Percentiles rank a stretch among this genome's conserved stretches.
Evolutionary conservation across 2,888 invertebrate genomes (phyloP).

Genomic region (Eupithecia subfuscata): DNA sequence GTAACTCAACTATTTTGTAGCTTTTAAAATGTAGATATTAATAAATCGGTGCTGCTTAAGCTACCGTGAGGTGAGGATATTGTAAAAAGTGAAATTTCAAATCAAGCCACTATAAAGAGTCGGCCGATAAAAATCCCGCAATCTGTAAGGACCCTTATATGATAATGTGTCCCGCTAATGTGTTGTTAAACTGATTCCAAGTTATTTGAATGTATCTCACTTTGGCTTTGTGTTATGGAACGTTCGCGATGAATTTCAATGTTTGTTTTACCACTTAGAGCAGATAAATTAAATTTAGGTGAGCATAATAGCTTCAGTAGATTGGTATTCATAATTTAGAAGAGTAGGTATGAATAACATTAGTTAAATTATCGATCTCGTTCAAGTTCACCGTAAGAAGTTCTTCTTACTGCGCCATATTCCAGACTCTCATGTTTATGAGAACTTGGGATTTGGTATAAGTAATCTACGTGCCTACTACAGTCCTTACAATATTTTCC

Average conservation of each 20-base stretch:
- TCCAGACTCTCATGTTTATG: not conserved
- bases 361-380: not conserved
- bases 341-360: not conserved
- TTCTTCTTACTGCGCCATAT: too few relatives aligned
- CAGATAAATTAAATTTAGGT: not conserved
- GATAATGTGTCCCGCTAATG: slow-evolving; percentile 37
- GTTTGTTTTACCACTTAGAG: slow-evolving; percentile 1
- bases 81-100: not conserved
- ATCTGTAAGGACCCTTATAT: slow-evolving; percentile 21
- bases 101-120: not conserved
- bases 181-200: slow-evolving; percentile 30
- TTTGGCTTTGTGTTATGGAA: slow-evolving; percentile 13
- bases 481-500: not conserved
- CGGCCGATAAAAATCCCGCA: not conserved
- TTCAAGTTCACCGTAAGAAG: not conserved
- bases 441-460: not conserved
- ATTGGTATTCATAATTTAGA: not conserved
- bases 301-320: not conserved
- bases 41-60: too few relatives aligned
- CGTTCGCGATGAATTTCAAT: slow-evolving; percentile 17
- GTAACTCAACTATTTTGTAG: too few relatives aligned
- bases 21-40: too few relatives aligned
- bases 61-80: not conserved
- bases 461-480: not conserved
- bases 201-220: slow-evolving; percentile 19